A percentile compares a stretch with the other conserved stretches of the same genome.
Conservation (phyloP, 2,113 vertebrate species). For the Gorsachius goisagi region DNA sequence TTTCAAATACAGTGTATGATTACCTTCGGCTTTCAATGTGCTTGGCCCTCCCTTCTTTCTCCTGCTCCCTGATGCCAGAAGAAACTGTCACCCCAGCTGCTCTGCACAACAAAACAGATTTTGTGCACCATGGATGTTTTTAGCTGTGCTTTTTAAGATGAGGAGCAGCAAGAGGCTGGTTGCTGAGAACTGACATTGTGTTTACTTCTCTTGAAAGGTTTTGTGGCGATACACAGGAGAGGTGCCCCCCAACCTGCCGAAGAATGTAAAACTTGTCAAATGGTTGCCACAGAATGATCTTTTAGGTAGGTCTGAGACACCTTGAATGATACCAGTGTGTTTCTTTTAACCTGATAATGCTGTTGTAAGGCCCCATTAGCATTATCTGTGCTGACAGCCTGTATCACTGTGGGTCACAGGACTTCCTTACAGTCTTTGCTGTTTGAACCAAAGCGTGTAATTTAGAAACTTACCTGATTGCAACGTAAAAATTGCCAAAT, state of each 20-base stretch:
- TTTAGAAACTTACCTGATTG: neutral
- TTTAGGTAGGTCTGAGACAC: conserved; percentile 79
- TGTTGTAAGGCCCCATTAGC: neutral
- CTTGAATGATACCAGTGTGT: neutral
- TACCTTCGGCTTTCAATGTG: neutral
- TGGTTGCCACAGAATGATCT: conserved; percentile 97
- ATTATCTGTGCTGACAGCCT: neutral
- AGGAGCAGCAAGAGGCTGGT: neutral
- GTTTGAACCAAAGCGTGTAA: neutral
- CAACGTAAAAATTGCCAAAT: neutral
- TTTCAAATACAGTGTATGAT: neutral
- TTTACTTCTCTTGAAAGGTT: conserved; percentile 73
- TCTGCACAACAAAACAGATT: neutral
- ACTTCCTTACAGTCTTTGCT: neutral
- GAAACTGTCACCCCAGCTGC: neutral
- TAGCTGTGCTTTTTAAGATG: neutral
- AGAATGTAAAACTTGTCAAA: conserved; percentile 87
- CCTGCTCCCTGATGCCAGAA: neutral
- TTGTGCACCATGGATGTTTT: neutral
- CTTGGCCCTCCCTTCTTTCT: neutral
- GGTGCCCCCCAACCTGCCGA: conserved; percentile 72
- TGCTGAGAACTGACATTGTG: neutral
- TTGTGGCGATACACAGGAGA: conserved; percentile 88
- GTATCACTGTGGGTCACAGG: neutral
- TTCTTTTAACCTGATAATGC: neutral